Evolutionary conservation across 2,888 invertebrate genomes (phyloP), one percentile per base, ranked within the genome.

Genomic region (Chromoteleia sp.): DNA sequence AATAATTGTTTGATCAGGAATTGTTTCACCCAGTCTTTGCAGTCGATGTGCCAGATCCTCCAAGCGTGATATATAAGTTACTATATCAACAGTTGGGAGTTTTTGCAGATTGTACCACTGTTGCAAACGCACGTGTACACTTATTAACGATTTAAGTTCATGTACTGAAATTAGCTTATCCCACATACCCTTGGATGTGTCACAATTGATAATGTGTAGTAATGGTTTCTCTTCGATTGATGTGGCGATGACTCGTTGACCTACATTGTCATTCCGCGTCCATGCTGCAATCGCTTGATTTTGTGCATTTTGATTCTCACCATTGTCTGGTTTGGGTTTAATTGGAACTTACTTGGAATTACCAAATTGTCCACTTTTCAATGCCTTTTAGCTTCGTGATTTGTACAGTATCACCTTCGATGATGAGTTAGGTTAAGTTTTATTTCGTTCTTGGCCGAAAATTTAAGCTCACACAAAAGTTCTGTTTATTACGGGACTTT

Each of bases 181-280:
- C 87, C 87, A 89, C 88, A 89, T 90, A 14, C 84, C 78, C 3
- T 83, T 81, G 4, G 87, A 78, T 7, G 82, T 73, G 21, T 78
- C 41, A 52, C 87, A 89, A 73, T 85, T 86, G 19, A 86, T 76
- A 5, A 88, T 82, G 43, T 86, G 87, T 0, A 84, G 43, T 6
- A 85, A 50, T 6, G 75, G 78, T 14, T 84, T 74, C 21, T 75
- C 71, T 6, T 80, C 83, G 0, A 87, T 45, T 0, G 84, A 75
- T 2, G 83, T 85, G 0, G 79, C 84, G n/a, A 36, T 36, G 36
- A 86, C 73, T 41, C 76, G 85, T 63, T 87, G 85, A 7, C 85
- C 87, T 5, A 61, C 68, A 6, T 73, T 68, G 76, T 86, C 85
- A 0, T 80, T 81, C 19, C 80, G 82, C 1, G 45, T 39, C 82